Evolutionary conservation across 2,888 invertebrate genomes (phyloP).

Genomic region (Brachyopa scutellaris): DNA sequence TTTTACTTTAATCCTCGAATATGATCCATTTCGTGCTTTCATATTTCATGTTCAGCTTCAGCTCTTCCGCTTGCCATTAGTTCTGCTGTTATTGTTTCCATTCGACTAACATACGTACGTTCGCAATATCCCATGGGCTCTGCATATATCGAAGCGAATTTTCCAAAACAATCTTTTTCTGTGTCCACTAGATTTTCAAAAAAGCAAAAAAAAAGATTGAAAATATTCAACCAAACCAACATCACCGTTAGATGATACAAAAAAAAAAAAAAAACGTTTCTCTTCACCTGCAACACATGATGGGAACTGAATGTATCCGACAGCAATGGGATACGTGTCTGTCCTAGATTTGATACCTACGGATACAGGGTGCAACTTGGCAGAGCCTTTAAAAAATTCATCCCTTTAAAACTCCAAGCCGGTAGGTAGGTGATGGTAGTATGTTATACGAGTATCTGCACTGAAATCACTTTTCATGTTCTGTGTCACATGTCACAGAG

Average conservation of each 20-base stretch:
- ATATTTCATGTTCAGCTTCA: slow-evolving; percentile 18
- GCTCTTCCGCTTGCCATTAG: not conserved
- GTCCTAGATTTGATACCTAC: slow-evolving; percentile 25
- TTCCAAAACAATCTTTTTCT: slow-evolving; percentile 25
- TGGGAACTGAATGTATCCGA: slow-evolving; percentile 13
- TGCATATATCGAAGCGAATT: slow-evolving; percentile 2
- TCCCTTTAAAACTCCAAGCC: slow-evolving; percentile 28
- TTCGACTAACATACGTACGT: not conserved
- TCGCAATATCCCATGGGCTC: not conserved
- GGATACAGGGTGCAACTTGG: slow-evolving; percentile 4
- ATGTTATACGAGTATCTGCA: slow-evolving; percentile 38
- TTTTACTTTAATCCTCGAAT: slow-evolving; percentile 18
- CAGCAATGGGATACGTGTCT: slow-evolving; percentile 11
- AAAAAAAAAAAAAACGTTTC: slow-evolving; percentile 1
- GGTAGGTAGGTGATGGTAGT: too few species aligned
- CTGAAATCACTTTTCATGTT: slow-evolving; percentile 57
- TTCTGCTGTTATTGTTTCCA: not conserved
- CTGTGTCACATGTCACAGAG: slow-evolving; percentile 59
- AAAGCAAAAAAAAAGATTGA: slow-evolving; percentile 14
- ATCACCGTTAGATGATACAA: not conserved
- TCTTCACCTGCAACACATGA: not conserved
- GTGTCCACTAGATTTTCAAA: slow-evolving; percentile 38
- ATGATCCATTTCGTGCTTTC: not conserved
- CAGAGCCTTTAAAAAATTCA: slow-evolving; percentile 39
- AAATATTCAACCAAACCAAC: slow-evolving; percentile 2